Base-by-base conservation (phyloP, 2,113 vertebrate species). In the Strix uralensis region DNA sequence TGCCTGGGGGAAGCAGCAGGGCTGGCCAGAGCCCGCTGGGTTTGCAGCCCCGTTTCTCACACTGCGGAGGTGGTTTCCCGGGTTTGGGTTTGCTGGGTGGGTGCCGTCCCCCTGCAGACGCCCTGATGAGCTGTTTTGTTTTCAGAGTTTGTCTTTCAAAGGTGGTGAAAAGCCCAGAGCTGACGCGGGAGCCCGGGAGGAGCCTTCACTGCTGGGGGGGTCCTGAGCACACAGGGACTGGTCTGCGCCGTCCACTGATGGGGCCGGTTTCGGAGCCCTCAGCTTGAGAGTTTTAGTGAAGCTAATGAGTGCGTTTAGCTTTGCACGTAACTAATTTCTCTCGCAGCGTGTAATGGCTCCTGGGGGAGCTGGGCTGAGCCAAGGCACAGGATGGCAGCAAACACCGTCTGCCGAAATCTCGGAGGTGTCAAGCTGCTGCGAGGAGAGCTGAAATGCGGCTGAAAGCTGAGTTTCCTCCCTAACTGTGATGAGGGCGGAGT, bases 321-420 rank as follows among this genome's bases (percentile, higher is more conserved):
- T 42, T 67, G 8, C 70, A 40, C 10, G 3, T n/a, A 38, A 22
- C 36, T 73, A 1, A 86, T 94, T 90, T 80, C 38, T 65, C 38
- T 75, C 1, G 0, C 58, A 66, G 94, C 5, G 2, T 47, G 81
- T n/a, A 6, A 38, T 11, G 70, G 88, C 78, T 92, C 83, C 78
- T 63, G 78, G 52, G 80, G 81, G 47, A 89, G 66, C 86, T 51
- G 88, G 62, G 91, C 88, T 83, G 91, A 88, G 92, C 91, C 86
- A 54, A 51, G 71, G 87, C 75, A 8, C 75, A 40, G 80, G 57
- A 54, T 70, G 81, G 80, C 80, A 94, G 86, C 88, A 71, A 17
- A 38, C 2, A 2, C 84, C 11, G 25, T 63, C 78, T 92, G 94
- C 79, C 11, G 18, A 8, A 22, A 9, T 11, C 74, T 73, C 12